Evolutionary conservation across 2,113 vertebrate genomes (phyloP), one percentile per base, ranked within the genome.

Genomic region (Urocolius indicus): DNA sequence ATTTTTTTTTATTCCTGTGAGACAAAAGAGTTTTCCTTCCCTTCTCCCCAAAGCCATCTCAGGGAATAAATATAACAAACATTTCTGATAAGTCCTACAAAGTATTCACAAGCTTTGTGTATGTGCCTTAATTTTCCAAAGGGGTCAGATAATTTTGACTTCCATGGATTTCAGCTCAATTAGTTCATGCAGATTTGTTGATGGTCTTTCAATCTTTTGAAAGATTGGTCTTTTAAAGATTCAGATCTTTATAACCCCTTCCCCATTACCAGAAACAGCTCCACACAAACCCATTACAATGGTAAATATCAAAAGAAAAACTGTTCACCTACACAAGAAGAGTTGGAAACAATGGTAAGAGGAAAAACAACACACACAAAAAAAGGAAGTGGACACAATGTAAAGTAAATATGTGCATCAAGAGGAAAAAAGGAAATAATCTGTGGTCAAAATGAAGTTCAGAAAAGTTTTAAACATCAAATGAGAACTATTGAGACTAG

Each of bases 381-480:
- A 71, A 59, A 62, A 43, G 51, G 18, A 77, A 55, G 46, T 84
- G 62, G n/a, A 54, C 89, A 51, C 55, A 49, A 24, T 58, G 30
- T 13, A 68, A 59, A 96, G 77, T 27, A 87, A 90, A 61, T 7
- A 41, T 0, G 1, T 57, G 62, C 32, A 52, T 69, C 66, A 45
- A 21, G 55, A 41, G 59, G 79, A 68, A 86, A 96, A 79, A 1
- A 24, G 16, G 67, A 78, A 72, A 76, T 66, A 76, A 93, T 84
- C 62, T 84, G 7, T 59, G 43, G 46, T 67, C 34, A 63, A 59
- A 79, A 75, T 61, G 36, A 81, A 65, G 13, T 17, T 75, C 62
- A 10, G 61, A 85, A 88, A 93, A 89, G 32, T 93, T 93, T 80
- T 80, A 73, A 91, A 87, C 32, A 57, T 52, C n/a, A 52, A 16